A percentile compares a stretch with the other conserved stretches of the same genome.
phyloP scores from a whole-genome alignment of 1,140 invertebrate genomes.

The Drosophila arizonae region DNA sequence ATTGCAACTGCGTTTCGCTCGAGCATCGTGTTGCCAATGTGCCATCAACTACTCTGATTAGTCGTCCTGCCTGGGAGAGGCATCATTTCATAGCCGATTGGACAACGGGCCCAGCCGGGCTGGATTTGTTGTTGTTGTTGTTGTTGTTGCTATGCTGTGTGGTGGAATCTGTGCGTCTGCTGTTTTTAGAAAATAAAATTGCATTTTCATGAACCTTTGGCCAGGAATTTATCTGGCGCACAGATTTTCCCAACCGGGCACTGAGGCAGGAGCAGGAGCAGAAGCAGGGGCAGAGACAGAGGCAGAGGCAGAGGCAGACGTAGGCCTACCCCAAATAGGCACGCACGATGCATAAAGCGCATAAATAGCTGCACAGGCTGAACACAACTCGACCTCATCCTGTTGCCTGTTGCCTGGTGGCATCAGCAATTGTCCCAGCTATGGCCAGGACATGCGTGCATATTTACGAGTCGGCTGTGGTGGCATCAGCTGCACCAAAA shows the following conservation, averaged over 20 bases:
- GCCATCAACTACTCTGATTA: slow-evolving; percentile 63
- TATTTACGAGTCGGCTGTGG: slow-evolving; percentile 77
- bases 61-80: slow-evolving; percentile 58
- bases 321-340: slow-evolving; percentile 55
- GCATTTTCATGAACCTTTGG: slow-evolving; percentile 81
- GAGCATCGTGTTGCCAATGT: slow-evolving; percentile 34
- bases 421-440: slow-evolving; percentile 48
- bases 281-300: too few species aligned
- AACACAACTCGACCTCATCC: background rate
- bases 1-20: slow-evolving; percentile 4
- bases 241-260: slow-evolving; percentile 54
- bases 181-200: slow-evolving; percentile 82
- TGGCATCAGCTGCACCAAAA: slow-evolving; percentile 79
- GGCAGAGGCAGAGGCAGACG: background rate
- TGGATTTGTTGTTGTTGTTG: slow-evolving; percentile 23
- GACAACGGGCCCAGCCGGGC: slow-evolving; percentile 52
- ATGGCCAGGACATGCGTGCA: slow-evolving; percentile 74
- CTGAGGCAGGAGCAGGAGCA: too few species aligned
- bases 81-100: slow-evolving; percentile 78
- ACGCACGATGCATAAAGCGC: slow-evolving; percentile 76
- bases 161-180: slow-evolving; percentile 12
- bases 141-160: background rate
- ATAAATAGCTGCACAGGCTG: slow-evolving; percentile 71
- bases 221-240: slow-evolving; percentile 75
- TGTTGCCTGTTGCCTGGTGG: slow-evolving; percentile 7